A percentile compares a stretch with the other conserved stretches of the same genome.
These are phyloP conservation scores for Agrotis clavis DNA, from an alignment of 2,888 invertebrate genomes.

Conservation along the genomic window DNA sequence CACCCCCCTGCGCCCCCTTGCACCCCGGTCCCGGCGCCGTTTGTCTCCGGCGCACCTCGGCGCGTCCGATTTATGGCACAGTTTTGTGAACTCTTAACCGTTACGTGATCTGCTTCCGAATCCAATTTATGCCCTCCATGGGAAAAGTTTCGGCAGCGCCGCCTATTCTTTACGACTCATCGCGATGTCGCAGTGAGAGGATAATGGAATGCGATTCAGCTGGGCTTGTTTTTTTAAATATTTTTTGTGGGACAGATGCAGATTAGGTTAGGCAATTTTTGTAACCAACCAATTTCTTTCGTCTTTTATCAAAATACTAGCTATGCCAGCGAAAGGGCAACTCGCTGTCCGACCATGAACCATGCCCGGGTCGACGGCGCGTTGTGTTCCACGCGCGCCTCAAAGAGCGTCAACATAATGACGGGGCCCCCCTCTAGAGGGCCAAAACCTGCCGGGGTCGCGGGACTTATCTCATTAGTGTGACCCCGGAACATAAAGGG, in stretches of 20 bases:
- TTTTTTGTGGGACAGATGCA: neutral
- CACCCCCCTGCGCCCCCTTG: slow-evolving; percentile 59
- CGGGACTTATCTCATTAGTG: too few relatives aligned
- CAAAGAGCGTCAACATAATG: too few relatives aligned
- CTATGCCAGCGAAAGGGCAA: too few relatives aligned
- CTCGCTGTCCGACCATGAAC: too few relatives aligned
- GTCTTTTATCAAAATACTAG: too few relatives aligned
- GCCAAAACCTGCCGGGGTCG: too few relatives aligned
- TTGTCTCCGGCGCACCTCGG: slow-evolving; percentile 90
- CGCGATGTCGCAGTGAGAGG: slow-evolving; percentile 74
- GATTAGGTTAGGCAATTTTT: neutral
- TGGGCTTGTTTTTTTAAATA: slow-evolving; percentile 54
- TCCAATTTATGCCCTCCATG: slow-evolving; percentile 90
- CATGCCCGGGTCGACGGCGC: too few relatives aligned
- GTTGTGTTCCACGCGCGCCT: too few relatives aligned
- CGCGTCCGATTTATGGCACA: slow-evolving; percentile 91
- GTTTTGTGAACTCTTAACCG: slow-evolving; percentile 91
- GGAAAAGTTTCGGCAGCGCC: slow-evolving; percentile 84
- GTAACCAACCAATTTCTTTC: too few relatives aligned
- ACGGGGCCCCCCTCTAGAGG: too few relatives aligned
- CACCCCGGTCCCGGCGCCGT: slow-evolving; percentile 80
- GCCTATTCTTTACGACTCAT: slow-evolving; percentile 89
- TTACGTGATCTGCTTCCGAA: slow-evolving; percentile 91
- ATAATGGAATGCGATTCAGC: slow-evolving; percentile 67
- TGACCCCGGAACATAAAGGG: too few relatives aligned